Percentiles rank a stretch among this genome's conserved stretches.
These are phyloP conservation scores for Pseudorasbora parva DNA, from an alignment of 2,113 vertebrate species.

Conservation along the genomic window DNA sequence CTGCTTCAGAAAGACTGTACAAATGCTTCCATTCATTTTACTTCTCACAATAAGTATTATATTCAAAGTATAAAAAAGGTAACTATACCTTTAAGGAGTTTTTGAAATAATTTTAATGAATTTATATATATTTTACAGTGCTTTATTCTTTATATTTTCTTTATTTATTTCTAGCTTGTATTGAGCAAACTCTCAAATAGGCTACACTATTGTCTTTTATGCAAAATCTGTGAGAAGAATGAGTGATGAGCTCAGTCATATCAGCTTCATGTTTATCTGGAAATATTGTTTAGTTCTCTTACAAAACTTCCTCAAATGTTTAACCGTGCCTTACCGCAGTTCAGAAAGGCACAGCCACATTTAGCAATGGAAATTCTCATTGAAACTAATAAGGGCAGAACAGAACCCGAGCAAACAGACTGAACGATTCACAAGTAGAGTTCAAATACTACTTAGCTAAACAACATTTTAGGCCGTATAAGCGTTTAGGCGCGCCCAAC, in stretches of 20 bases:
- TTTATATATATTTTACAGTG: not conserved
- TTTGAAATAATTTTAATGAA: too few relatives aligned
- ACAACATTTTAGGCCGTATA: not conserved
- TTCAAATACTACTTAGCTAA: not conserved
- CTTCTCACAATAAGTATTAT: not conserved
- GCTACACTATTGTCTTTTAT: not conserved
- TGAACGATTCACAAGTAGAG: not conserved
- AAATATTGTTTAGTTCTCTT: conserved; percentile 8
- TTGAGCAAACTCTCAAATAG: not conserved
- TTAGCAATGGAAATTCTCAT: not conserved
- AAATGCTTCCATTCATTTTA: not conserved
- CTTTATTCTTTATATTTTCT: not conserved
- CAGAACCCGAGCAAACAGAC: not conserved
- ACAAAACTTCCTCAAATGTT: conserved; percentile 69
- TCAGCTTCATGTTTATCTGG: not conserved
- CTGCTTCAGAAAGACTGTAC: not conserved
- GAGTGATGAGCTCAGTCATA: not conserved
- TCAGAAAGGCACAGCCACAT: not conserved
- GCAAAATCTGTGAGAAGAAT: not conserved
- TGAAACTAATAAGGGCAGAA: too few relatives aligned
- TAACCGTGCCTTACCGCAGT: conserved; percentile 55
- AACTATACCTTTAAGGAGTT: too few relatives aligned
- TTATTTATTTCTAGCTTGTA: not conserved
- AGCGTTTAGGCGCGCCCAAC: not conserved
- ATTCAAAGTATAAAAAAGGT: too few relatives aligned